Conservation (phyloP, 2,888 invertebrate genomes). For the Chrysopilus asiliformis region DNA sequence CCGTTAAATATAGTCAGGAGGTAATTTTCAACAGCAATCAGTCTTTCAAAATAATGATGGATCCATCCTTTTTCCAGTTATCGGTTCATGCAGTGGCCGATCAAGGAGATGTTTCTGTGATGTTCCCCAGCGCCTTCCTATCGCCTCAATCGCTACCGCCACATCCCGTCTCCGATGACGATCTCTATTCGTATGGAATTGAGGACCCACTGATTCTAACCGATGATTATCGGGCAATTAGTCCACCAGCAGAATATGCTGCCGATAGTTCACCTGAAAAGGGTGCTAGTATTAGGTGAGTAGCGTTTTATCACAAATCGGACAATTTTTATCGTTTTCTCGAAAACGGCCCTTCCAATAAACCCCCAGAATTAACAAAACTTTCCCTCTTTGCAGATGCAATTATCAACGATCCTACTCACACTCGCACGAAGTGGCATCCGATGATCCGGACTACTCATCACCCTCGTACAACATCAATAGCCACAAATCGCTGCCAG, state of each 20-base stretch:
- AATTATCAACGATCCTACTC: constrained; percentile 45
- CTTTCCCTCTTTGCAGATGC: constrained; percentile 27
- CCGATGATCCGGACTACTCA: constrained; percentile 37
- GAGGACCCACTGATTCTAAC: constrained; percentile 34
- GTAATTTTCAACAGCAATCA: constrained; percentile 12
- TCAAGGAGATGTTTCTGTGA: constrained; percentile 19
- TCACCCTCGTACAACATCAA: constrained; percentile 42
- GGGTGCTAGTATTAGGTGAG: constrained; percentile 17
- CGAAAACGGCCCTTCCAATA: too few relatives aligned
- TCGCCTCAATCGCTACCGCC: constrained; percentile 29
- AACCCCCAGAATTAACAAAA: too few relatives aligned
- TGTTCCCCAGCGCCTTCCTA: constrained; percentile 30
- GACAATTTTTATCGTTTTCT: too few relatives aligned
- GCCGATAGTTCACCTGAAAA: constrained; percentile 27
- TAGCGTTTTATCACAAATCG: background rate
- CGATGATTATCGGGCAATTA: constrained; percentile 45
- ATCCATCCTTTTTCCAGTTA: constrained; percentile 13
- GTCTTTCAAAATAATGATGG: background rate
- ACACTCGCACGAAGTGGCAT: constrained; percentile 46
- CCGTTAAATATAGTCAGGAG: constrained; percentile 19
- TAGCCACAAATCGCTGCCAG: constrained; percentile 73
- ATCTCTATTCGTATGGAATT: constrained; percentile 24
- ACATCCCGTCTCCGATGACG: constrained; percentile 23
- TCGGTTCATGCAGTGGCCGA: constrained; percentile 20
- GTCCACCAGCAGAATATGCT: constrained; percentile 61